Conservation (phyloP, 2,113 vertebrate genomes). For the Pluvianellus socialis region DNA sequence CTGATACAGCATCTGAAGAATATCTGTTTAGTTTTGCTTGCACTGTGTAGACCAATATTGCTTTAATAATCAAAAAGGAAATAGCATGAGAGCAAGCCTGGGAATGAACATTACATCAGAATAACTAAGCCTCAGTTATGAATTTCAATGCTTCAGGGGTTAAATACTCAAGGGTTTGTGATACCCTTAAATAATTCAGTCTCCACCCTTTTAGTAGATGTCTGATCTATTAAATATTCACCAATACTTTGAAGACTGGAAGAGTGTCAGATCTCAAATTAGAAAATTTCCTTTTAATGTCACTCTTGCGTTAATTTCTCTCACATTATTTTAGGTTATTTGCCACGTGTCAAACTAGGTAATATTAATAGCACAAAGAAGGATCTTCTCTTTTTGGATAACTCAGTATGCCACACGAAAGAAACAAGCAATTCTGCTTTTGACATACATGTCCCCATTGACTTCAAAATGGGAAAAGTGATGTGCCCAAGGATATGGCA, state of each 20-base stretch:
- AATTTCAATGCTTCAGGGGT: neutral
- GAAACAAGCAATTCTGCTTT: neutral
- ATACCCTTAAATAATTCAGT: slow-evolving; percentile 50
- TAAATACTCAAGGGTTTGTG: slow-evolving; percentile 17
- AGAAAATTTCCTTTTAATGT: slow-evolving; percentile 46
- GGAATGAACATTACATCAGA: neutral
- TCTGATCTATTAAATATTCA: slow-evolving; percentile 58
- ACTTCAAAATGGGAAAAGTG: neutral
- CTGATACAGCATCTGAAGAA: neutral
- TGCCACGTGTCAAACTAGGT: neutral
- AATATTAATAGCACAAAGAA: slow-evolving; percentile 10
- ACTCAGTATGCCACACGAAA: neutral
- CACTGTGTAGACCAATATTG: neutral
- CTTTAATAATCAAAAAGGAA: neutral
- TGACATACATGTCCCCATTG: neutral
- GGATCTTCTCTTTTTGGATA: neutral
- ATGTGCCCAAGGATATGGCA: neutral
- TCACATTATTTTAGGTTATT: slow-evolving; percentile 21
- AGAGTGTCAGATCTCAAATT: slow-evolving; percentile 48
- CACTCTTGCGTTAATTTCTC: neutral
- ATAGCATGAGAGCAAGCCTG: neutral
- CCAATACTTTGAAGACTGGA: slow-evolving; percentile 39
- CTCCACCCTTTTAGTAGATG: slow-evolving; percentile 3
- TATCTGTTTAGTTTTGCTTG: neutral
- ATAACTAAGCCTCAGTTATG: neutral